Base-by-base conservation (phyloP, 2,888 invertebrate genomes). In the Stenodera caucasica region DNA sequence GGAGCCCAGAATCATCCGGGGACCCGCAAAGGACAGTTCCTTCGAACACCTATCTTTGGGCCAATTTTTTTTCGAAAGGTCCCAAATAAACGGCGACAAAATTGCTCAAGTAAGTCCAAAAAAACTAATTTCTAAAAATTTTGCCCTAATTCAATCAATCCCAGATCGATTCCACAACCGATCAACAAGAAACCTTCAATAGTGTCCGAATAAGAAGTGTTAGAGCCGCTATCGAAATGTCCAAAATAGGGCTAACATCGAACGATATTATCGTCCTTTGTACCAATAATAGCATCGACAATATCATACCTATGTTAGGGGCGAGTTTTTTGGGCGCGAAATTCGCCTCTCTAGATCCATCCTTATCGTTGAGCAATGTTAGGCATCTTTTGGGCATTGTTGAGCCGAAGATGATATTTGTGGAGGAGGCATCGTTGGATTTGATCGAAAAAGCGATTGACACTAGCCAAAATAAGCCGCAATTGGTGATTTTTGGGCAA, bases 261-360 rank as follows among this genome's bases (percentile, higher is more conserved):
- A 80, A 80, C 4, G 84, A 84, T 63, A 79, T 84, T 6, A 77
- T 85, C 33, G 71, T 80, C 1, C 54, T 84, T 0, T 82, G 83
- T 76, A 81, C 81, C 1, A 79, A 80, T 1, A 84, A 81, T 61
- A 82, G 83, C 29, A 49, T 80, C 1, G 78, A 84, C 57, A 70
- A 81, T 7, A 71, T 73, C 5, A 77, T 83, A n/a, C 82, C 84
- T 0, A 79, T 81, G 53, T 81, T 83, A 40, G 83, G 84, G 0
- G 79, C 81, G 0, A 63, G 82, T 2, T 83, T 79, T 65, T 74
- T 83, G 15, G 84, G 84, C 2, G 70, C 75, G 4, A 70, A 68
- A 37, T 68, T 76, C 4, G 68, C 74, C 5, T 71, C 75, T 12
- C 60, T 78, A 35, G 76, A 78, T 60, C 74, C 76, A 12, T 64